A percentile compares a stretch with the other conserved stretches of the same genome.
These are phyloP conservation scores for Aplidium turbinatum DNA, from an alignment of 23 tunicate genomes.

Conservation along the genomic window DNA sequence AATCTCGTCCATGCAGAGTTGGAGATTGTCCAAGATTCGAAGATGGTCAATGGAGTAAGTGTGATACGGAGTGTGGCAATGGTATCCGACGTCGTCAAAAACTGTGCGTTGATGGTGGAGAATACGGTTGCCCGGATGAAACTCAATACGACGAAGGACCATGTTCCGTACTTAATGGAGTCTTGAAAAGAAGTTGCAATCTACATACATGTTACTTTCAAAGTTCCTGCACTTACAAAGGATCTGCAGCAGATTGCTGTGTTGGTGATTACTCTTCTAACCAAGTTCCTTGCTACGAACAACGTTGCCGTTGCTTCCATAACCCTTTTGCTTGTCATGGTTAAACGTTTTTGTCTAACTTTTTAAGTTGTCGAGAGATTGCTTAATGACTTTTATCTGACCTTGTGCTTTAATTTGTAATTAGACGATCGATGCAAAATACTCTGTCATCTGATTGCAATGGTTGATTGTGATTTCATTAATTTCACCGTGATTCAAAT, in stretches of 20 bases:
- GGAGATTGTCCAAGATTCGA: slow-evolving; percentile 12
- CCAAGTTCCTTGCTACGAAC: neutral
- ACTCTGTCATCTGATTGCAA: no score
- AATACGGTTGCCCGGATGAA: slow-evolving; percentile 14
- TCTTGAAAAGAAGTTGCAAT: neutral
- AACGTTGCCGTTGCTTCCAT: no score
- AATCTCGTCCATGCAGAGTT: neutral
- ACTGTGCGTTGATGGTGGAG: slow-evolving; percentile 18
- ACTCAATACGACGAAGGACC: neutral
- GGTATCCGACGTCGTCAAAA: neutral
- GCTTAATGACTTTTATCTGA: no score
- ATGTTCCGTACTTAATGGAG: slow-evolving; percentile 7
- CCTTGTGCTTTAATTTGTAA: no score
- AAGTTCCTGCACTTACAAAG: neutral
- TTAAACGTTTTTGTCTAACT: no score
- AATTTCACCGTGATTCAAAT: no score
- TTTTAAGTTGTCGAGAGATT: no score
- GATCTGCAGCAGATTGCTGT: neutral
- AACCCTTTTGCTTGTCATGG: no score
- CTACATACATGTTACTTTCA: neutral
- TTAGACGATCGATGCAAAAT: no score
- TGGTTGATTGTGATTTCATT: no score
- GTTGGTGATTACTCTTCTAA: neutral
- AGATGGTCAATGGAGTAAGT: neutral
- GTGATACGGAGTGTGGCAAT: slow-evolving; percentile 3